Percentiles rank a stretch among this genome's conserved stretches.
phyloP scores from a whole-genome alignment of 1,140 invertebrate species.

The Platyscapa corneri region DNA sequence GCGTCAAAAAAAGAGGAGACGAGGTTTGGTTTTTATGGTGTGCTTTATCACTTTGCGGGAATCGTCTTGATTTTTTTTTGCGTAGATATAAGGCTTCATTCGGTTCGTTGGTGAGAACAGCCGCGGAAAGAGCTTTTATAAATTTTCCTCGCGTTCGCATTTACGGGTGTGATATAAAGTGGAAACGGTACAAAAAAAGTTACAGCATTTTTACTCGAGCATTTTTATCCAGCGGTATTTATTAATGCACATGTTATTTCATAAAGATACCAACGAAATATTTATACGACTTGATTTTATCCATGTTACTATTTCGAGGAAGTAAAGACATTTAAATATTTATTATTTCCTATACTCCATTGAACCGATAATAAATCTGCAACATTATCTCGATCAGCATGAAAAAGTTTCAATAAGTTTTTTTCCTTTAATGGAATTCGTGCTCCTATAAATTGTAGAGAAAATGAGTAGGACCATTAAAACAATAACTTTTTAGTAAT shows the following conservation, averaged over 20 bases:
- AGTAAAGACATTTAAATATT: slow-evolving; percentile 22
- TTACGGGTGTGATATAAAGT: not conserved
- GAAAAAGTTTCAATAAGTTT: not conserved
- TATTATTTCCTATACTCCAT: slow-evolving; percentile 1
- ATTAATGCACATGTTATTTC: not conserved
- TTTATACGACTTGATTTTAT: not conserved
- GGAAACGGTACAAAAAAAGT: not conserved
- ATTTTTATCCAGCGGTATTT: not conserved
- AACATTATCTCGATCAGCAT: not conserved
- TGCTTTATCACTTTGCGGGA: not conserved
- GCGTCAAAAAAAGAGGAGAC: not conserved
- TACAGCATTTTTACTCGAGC: not conserved
- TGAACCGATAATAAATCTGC: slow-evolving; percentile 12
- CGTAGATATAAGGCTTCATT: not conserved
- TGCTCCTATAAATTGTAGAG: not conserved
- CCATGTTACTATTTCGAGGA: not conserved
- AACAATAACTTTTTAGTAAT: not conserved
- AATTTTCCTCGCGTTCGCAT: not conserved
- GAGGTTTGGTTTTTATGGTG: not conserved
- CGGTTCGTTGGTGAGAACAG: too few species aligned
- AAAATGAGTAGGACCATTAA: not conserved
- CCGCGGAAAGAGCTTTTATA: not conserved
- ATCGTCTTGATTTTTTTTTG: slow-evolving; percentile 1
- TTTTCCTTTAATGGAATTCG: not conserved
- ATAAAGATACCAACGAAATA: slow-evolving; percentile 10